Percentiles rank a stretch among this genome's conserved stretches.
Evolutionary conservation across 2,113 vertebrate genomes (phyloP).

Genomic region (Galbula dea): DNA sequence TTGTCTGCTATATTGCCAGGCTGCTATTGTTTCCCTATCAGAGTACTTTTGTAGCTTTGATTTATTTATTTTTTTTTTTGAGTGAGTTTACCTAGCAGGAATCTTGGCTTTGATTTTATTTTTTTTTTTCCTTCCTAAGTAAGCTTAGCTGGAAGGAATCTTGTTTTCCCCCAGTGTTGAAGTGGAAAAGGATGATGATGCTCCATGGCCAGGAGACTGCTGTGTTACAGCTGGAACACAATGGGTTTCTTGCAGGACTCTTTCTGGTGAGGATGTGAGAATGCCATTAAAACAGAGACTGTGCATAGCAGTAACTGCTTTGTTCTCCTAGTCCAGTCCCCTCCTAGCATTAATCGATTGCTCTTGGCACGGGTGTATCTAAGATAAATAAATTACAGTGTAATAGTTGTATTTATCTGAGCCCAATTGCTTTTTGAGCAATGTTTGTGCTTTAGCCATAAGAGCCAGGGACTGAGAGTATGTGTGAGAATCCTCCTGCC

Average conservation of each 20-base stretch:
- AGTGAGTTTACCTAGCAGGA: not conserved
- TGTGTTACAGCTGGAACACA: accelerated
- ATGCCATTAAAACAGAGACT: not conserved
- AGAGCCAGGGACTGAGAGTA: not conserved
- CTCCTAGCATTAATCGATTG: not conserved
- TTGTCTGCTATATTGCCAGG: accelerated
- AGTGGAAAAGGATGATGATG: accelerated
- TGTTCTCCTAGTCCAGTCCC: accelerated
- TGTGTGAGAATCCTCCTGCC: not conserved
- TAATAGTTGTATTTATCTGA: not conserved
- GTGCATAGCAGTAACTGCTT: not conserved
- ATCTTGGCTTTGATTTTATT: too few relatives aligned
- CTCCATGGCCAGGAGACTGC: not conserved
- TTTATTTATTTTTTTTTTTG: too few relatives aligned
- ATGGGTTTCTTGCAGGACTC: not conserved
- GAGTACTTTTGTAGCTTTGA: not conserved
- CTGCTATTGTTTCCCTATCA: not conserved
- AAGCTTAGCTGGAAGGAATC: too few relatives aligned
- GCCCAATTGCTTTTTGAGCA: not conserved
- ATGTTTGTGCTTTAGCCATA: accelerated
- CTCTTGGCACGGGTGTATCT: not conserved
- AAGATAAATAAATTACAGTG: not conserved
- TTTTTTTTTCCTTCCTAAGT: too few relatives aligned
- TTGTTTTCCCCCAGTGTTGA: not conserved
- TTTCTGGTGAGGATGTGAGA: not conserved